Evolutionary conservation across 2,888 invertebrate species (phyloP), one percentile per base, ranked within the genome.

Genomic region (Pteria penguin): DNA sequence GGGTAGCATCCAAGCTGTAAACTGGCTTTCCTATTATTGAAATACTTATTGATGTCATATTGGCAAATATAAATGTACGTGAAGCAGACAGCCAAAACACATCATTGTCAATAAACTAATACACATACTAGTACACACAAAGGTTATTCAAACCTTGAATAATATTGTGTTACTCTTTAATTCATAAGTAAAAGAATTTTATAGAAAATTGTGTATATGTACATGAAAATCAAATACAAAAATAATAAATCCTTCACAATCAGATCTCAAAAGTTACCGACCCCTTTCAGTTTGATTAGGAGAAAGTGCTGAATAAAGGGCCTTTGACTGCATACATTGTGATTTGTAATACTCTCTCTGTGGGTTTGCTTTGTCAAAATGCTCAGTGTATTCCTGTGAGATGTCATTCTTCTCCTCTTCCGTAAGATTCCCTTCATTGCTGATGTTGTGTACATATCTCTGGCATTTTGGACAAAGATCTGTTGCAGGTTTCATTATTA

Each of bases 11-110:
- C n/a, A 66, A 4, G 24, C 76, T 63, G 63, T 36, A 61, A 31
- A 77, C 72, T n/a, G 22, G 33, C 4, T 73, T 61, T 14, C 61
- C 76, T 73, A 36, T 2, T 70, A 63, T 29, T 26, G n/a, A 33
- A 5, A n/a, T 18, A n/a, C n/a, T n/a, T n/a, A n/a, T n/a, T n/a
- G n/a, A n/a, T n/a, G n/a, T n/a, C n/a, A n/a, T n/a, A n/a, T n/a
- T n/a, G n/a, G n/a, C n/a, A n/a, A n/a, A n/a, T n/a, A n/a, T n/a
- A n/a, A n/a, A n/a, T n/a, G n/a, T n/a, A n/a, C n/a, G n/a, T n/a
- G n/a, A n/a, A n/a, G n/a, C n/a, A n/a, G n/a, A n/a, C n/a, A n/a
- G n/a, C n/a, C n/a, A n/a, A n/a, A n/a, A n/a, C n/a, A n/a, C n/a
- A n/a, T n/a, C n/a, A n/a, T n/a, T n/a, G n/a, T n/a, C n/a, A n/a